Conservation (phyloP, 2,797 vertebrate species). For the Clarias pachynema region DNA sequence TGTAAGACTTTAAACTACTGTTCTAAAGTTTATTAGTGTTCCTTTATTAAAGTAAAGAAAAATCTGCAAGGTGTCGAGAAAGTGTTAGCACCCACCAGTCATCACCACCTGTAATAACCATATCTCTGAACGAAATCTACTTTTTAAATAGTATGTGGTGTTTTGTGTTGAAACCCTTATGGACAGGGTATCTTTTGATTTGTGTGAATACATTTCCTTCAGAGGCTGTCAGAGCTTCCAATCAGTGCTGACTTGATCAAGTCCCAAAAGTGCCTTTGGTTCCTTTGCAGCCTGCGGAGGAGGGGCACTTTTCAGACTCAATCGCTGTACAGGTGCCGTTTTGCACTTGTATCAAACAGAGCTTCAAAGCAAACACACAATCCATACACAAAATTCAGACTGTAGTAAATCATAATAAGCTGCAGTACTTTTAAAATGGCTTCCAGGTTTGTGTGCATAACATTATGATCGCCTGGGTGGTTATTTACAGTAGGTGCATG, state of each 20-base stretch:
- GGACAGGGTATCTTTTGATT: constrained; percentile 5
- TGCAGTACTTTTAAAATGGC: neutral
- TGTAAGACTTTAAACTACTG: neutral
- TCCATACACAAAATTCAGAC: neutral
- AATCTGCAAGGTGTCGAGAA: constrained; percentile 54
- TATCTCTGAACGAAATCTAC: constrained; percentile 64
- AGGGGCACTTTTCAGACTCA: neutral
- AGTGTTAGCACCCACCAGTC: constrained; percentile 64
- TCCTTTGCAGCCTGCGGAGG: neutral
- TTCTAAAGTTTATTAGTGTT: neutral
- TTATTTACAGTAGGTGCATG: neutral
- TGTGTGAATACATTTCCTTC: neutral
- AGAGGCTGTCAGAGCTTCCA: neutral
- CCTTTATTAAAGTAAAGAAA: constrained; percentile 58
- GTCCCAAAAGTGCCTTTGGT: neutral
- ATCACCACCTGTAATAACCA: constrained; percentile 64
- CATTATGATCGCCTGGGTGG: neutral
- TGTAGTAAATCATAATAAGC: neutral
- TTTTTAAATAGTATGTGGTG: constrained; percentile 65
- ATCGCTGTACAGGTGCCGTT: neutral
- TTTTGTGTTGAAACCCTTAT: constrained; percentile 59
- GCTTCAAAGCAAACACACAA: neutral
- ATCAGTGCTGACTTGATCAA: constrained; percentile 1
- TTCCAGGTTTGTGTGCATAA: neutral
- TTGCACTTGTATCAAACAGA: neutral